Evolutionary conservation across 1,140 invertebrate species (phyloP).

Genomic region (Druon quercuslanigerum): DNA sequence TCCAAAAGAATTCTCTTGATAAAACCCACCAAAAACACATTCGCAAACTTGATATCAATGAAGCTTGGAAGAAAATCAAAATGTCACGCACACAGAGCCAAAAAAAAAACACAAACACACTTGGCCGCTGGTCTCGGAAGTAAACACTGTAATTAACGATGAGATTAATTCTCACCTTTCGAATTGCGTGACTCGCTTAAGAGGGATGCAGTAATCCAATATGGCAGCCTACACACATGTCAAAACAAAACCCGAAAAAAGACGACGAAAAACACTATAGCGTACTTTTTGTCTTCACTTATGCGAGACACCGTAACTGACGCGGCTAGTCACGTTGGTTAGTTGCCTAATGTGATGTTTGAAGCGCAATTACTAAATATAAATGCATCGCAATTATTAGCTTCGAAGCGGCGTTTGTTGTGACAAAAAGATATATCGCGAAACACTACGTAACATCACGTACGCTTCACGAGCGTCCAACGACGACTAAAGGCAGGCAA

Average conservation of each 20-base stretch:
- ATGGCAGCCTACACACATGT: constrained; percentile 68
- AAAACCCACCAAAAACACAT: too few relatives aligned
- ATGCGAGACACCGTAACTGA: not conserved
- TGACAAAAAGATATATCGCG: not conserved
- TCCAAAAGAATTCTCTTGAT: too few relatives aligned
- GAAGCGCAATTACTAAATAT: not conserved
- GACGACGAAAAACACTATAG: constrained; percentile 51
- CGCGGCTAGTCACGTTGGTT: constrained; percentile 29
- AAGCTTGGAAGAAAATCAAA: not conserved
- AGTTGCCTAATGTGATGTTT: not conserved
- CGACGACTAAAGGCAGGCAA: constrained; percentile 56
- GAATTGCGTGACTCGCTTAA: constrained; percentile 43
- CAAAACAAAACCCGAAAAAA: constrained; percentile 67
- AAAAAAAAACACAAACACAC: not conserved
- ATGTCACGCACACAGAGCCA: not conserved
- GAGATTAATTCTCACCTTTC: not conserved
- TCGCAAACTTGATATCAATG: not conserved
- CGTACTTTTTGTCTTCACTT: constrained; percentile 49
- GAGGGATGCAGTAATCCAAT: constrained; percentile 63
- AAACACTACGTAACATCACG: constrained; percentile 42
- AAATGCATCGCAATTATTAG: constrained; percentile 21
- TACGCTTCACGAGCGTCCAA: constrained; percentile 46
- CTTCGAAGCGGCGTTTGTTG: constrained; percentile 7
- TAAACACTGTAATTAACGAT: not conserved
- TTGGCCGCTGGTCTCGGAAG: not conserved